Percentiles rank a stretch among this genome's conserved stretches.
phyloP scores from a whole-genome alignment of 2,113 vertebrate species.

The Piaya cayana region DNA sequence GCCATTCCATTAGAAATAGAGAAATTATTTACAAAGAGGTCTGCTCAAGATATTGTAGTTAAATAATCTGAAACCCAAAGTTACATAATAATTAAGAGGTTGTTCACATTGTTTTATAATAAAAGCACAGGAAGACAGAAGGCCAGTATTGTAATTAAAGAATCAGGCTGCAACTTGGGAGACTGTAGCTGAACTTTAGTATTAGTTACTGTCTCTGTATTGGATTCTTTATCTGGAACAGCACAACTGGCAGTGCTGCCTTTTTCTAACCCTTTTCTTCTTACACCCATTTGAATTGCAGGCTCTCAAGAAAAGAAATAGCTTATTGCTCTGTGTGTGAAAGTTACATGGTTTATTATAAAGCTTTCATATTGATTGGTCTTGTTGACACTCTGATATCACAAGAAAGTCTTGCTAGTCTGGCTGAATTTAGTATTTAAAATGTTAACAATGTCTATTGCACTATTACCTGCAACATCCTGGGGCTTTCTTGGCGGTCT shows the following conservation, averaged over 20 bases:
- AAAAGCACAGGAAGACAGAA: neutral
- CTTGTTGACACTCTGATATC: fast-evolving
- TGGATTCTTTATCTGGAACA: neutral
- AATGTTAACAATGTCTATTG: neutral
- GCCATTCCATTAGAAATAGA: neutral
- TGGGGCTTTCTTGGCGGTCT: neutral
- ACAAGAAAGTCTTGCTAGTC: neutral
- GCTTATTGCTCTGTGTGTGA: neutral
- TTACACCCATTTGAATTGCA: neutral
- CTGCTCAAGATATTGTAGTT: neutral
- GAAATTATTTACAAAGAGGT: neutral
- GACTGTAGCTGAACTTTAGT: neutral
- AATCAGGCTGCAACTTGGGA: neutral
- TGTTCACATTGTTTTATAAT: neutral
- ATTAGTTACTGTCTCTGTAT: neutral
- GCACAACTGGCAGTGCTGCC: neutral
- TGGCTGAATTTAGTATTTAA: neutral
- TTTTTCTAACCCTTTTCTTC: neutral
- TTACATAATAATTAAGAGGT: neutral
- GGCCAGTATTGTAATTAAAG: neutral
- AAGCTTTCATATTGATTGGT: neutral
- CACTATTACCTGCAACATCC: neutral
- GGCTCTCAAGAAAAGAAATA: neutral
- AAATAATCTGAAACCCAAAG: neutral
- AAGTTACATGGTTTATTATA: neutral